These are phyloP conservation scores for Isichthys henryi DNA, from an alignment of 2,113 vertebrate genomes.

Conservation along the genomic window DNA sequence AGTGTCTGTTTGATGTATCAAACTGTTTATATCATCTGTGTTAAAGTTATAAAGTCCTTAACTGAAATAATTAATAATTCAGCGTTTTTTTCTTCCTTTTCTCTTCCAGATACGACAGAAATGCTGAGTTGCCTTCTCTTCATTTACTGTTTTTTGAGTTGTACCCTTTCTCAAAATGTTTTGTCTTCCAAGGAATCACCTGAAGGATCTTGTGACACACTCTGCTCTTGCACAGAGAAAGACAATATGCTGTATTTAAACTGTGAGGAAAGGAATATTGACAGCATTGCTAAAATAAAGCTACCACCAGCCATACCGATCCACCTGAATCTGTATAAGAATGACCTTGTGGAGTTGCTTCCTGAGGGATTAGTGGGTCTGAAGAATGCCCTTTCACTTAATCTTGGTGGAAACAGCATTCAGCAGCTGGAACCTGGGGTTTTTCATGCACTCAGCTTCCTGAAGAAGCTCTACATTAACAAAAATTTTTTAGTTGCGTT, in stretches of 20 bases:
- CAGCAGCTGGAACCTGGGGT: slow-evolving; percentile 87
- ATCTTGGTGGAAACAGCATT: slow-evolving; percentile 93
- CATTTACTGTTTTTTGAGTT: slow-evolving; percentile 58
- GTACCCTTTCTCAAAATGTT: slow-evolving; percentile 57
- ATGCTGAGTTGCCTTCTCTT: slow-evolving; percentile 78
- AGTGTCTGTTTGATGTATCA: neutral
- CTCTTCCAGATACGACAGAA: slow-evolving; percentile 50
- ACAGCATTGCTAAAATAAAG: slow-evolving; percentile 76
- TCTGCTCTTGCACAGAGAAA: slow-evolving; percentile 85
- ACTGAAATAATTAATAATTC: neutral
- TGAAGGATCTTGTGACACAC: slow-evolving; percentile 71
- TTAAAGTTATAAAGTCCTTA: neutral
- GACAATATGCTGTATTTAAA: slow-evolving; percentile 80
- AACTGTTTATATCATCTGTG: neutral
- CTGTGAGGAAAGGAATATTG: slow-evolving; percentile 86
- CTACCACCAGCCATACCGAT: slow-evolving; percentile 77
- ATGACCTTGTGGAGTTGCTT: slow-evolving; percentile 73
- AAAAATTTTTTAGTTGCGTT: slow-evolving; percentile 91
- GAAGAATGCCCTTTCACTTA: slow-evolving; percentile 76
- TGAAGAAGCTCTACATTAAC: slow-evolving; percentile 95
- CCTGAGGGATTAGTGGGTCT: slow-evolving; percentile 79
- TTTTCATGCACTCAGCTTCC: slow-evolving; percentile 76
- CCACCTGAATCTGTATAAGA: slow-evolving; percentile 87
- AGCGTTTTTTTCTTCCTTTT: slow-evolving; percentile 2
- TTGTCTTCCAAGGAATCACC: slow-evolving; percentile 55